phyloP scores from a whole-genome alignment of 2,888 invertebrate genomes.

The Cephonodes hylas region DNA sequence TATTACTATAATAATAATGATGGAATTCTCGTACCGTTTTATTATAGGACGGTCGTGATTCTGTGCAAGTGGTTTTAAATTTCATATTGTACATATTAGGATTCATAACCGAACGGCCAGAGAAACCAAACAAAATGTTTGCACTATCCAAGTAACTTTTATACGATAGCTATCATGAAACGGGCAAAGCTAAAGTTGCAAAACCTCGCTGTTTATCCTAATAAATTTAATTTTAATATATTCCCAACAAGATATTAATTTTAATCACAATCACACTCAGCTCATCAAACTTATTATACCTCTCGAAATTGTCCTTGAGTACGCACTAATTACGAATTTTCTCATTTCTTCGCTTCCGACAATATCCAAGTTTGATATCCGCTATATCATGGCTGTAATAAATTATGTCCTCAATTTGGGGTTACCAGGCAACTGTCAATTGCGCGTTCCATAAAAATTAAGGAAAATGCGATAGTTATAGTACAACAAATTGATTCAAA shows the following conservation, averaged over 20 bases:
- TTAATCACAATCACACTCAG: background rate
- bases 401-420: background rate
- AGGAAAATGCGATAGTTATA: background rate
- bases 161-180: background rate
- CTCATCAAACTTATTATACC: background rate
- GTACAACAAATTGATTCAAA: background rate
- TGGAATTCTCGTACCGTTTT: background rate
- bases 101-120: background rate
- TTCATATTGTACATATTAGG: background rate
- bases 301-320: background rate
- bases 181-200: too few relatives aligned
- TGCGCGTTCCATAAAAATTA: background rate
- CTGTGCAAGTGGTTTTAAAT: background rate
- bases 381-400: background rate
- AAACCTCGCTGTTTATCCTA: too few relatives aligned
- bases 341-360: background rate
- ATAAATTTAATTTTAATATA: too few relatives aligned
- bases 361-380: background rate
- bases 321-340: background rate
- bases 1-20: conserved; percentile 24
- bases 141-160: background rate
- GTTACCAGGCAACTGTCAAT: background rate
- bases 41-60: background rate
- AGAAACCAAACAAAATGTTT: background rate
- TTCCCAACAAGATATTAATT: too few relatives aligned